Conservation (phyloP, 2,888 invertebrate species). For the Zele albiditarsus region DNA sequence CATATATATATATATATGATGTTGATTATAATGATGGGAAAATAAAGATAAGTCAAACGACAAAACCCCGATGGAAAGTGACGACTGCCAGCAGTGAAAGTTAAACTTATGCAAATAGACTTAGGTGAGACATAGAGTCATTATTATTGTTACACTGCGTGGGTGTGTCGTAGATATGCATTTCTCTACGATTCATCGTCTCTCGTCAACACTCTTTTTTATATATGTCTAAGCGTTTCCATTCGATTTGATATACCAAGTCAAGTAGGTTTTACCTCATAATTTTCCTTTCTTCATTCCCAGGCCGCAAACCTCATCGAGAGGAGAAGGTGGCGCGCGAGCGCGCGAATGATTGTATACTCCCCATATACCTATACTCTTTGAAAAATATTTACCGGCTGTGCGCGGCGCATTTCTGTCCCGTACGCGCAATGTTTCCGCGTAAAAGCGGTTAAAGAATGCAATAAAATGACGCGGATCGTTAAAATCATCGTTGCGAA, state of each 20-base stretch:
- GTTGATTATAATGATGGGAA: slow-evolving; percentile 4
- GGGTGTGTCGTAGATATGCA: slow-evolving; percentile 8
- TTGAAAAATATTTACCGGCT: slow-evolving; percentile 9
- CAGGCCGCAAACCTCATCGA: slow-evolving; percentile 33
- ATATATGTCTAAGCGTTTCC: neutral
- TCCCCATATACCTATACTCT: neutral
- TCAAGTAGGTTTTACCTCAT: slow-evolving; percentile 23
- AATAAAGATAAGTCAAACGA: neutral
- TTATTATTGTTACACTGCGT: slow-evolving; percentile 24
- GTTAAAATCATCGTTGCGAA: slow-evolving; percentile 46
- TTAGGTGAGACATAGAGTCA: slow-evolving; percentile 19
- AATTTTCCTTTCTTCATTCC: slow-evolving; percentile 30
- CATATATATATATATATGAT: neutral
- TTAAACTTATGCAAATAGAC: slow-evolving; percentile 41
- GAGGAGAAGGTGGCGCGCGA: slow-evolving; percentile 14
- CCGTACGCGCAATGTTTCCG: slow-evolving; percentile 33
- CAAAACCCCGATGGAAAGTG: slow-evolving; percentile 35
- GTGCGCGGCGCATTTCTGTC: slow-evolving; percentile 24
- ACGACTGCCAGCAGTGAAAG: slow-evolving; percentile 38
- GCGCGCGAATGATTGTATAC: neutral
- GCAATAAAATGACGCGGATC: slow-evolving; percentile 48
- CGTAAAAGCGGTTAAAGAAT: slow-evolving; percentile 46
- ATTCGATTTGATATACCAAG: neutral
- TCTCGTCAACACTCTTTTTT: neutral
- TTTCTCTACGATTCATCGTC: neutral